Conservation (phyloP, 2,113 vertebrate species). For the Sorex araneus region DNA sequence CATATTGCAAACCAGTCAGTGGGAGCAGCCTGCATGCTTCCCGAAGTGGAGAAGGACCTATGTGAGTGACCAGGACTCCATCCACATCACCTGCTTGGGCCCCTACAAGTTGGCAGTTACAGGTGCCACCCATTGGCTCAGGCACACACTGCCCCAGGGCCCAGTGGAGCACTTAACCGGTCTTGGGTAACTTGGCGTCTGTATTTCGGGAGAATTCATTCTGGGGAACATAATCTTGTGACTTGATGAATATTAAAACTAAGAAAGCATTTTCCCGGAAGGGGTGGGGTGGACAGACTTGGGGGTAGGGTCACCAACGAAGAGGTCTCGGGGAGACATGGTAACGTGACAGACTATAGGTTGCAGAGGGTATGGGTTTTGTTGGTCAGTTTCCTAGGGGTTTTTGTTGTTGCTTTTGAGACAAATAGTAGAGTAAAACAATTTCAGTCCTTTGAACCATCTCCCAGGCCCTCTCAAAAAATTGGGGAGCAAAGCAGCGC, state of each 20-base stretch:
- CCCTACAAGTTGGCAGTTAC: too few relatives aligned
- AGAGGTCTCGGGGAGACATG: neutral
- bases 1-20: neutral
- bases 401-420: too few relatives aligned
- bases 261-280: neutral
- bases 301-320: neutral
- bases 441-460: too few relatives aligned
- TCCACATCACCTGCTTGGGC: neutral
- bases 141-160: neutral
- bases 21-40: neutral
- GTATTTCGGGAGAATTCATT: slow-evolving; percentile 15
- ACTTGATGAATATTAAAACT: neutral
- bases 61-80: neutral
- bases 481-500: too few relatives aligned
- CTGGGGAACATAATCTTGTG: neutral
- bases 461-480: too few relatives aligned
- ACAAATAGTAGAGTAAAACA: too few relatives aligned
- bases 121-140: neutral
- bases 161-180: too few relatives aligned
- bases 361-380: too few relatives aligned
- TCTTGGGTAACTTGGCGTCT: neutral
- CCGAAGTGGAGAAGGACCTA: neutral
- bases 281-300: rapidly evolving
- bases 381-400: too few relatives aligned
- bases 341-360: too few relatives aligned